Evolutionary conservation across 2,113 vertebrate species (phyloP).

Genomic region (Atractosteus spatula): DNA sequence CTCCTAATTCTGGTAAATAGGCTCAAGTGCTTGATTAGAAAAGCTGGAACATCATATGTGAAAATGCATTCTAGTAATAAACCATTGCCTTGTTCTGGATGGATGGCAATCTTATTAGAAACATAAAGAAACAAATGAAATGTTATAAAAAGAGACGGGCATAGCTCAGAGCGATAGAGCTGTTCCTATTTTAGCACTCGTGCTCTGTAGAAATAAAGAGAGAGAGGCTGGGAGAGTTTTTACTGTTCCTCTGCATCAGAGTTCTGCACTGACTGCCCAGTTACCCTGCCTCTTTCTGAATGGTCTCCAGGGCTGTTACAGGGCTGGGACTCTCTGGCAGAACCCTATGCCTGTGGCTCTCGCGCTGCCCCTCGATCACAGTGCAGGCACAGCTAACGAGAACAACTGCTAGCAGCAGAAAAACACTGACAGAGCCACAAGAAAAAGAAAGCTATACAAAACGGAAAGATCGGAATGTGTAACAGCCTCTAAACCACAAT

Average conservation of each 20-base stretch:
- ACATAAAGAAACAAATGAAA: conserved; percentile 49
- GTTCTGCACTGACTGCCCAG: background rate
- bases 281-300: conserved; percentile 18
- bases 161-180: conserved; percentile 54
- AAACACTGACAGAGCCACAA: conserved; percentile 21
- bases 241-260: background rate
- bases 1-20: conserved; percentile 43
- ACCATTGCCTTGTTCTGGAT: conserved; percentile 57
- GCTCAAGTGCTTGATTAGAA: conserved; percentile 21
- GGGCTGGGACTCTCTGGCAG: conserved; percentile 13
- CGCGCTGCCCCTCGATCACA: conserved; percentile 5
- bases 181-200: conserved; percentile 45
- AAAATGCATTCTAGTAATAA: conserved; percentile 60
- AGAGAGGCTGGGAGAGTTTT: background rate
- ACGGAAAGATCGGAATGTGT: background rate
- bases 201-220: conserved; percentile 50
- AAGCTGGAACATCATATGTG: conserved; percentile 43
- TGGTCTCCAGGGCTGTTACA: conserved; percentile 16
- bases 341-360: background rate
- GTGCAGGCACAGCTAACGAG: conserved; percentile 5
- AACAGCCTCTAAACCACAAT: background rate
- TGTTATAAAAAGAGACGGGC: conserved; percentile 50
- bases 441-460: background rate
- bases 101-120: conserved; percentile 69
- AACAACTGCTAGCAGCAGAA: background rate